These are phyloP conservation scores for Lathamus discolor DNA, from an alignment of 2,113 vertebrate species.

Conservation along the genomic window DNA sequence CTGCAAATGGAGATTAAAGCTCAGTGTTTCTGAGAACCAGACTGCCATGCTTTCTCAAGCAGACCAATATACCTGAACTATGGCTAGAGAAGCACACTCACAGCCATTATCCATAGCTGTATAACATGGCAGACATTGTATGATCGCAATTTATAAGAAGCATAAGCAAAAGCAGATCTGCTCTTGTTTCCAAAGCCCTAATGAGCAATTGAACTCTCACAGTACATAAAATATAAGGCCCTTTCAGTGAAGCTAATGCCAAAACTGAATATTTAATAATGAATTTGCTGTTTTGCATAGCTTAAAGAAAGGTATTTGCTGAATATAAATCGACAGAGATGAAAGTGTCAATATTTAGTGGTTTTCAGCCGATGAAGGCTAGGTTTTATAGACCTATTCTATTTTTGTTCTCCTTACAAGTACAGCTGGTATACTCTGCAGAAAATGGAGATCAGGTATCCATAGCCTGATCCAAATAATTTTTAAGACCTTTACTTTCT, in stretches of 20 bases:
- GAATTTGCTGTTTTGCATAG: not conserved
- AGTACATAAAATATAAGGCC: slow-evolving; percentile 7
- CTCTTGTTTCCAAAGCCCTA: not conserved
- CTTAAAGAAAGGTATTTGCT: slow-evolving; percentile 7
- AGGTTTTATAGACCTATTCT: not conserved
- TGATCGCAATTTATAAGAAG: not conserved
- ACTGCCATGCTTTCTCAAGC: not conserved
- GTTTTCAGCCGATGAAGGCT: not conserved
- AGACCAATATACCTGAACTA: not conserved
- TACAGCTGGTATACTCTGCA: not conserved
- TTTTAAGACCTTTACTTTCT: not conserved
- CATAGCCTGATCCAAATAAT: not conserved
- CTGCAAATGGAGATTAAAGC: not conserved
- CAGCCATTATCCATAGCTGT: not conserved
- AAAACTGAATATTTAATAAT: slow-evolving; percentile 32
- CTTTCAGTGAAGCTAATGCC: not conserved
- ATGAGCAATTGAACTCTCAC: not conserved
- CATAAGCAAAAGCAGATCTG: not conserved
- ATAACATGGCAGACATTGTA: not conserved
- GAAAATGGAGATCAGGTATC: not conserved
- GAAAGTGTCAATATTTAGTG: not conserved
- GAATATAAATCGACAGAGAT: not conserved
- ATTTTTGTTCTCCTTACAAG: not conserved
- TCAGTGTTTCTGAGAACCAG: not conserved
- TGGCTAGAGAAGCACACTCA: not conserved